Base-by-base conservation (phyloP, 2,797 vertebrate genomes). In the Coilia nasus region DNA sequence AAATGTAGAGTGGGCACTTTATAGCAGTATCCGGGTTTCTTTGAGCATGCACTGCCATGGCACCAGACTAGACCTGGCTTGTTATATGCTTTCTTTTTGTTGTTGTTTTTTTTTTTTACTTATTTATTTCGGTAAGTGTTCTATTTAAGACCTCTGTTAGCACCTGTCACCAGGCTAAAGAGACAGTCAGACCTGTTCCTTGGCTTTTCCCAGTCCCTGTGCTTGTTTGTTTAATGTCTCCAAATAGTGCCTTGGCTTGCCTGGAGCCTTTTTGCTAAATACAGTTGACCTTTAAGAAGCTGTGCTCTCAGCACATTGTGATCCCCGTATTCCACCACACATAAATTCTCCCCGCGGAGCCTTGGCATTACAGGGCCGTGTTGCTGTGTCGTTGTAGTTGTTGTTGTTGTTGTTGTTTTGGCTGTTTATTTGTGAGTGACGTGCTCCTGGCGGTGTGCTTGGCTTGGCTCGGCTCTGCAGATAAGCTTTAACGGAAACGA, bases 401-500 rank as follows among this genome's bases (percentile, higher is more conserved):
- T 25, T 14, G 17, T 21, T 83, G 4, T 41, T 75, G 12, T 31
- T 54, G 14, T 46, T 47, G 11, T 78, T 83, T 12, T 0, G 59
- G 83, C 21, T 11, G 2, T 87, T 87, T 86, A 6, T 81, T 14
- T 64, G 0, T 64, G 28, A 31, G 10, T 71, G 62, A 67, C 15
- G 23, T 2, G 11, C 62, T 15, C 23, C 50, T 54, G 6, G 50
- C 12, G 10, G 50, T 54, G 10, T 41, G 35, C 35, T 41, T 5
- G 35, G 35, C 35, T 41, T n/a, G 47, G 56, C 56, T 14, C 14
- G 28, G 25, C 14, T 41, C 35, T 89, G 92, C 92, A 99, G 98
- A 95, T 96, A 89, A 98, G 95, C 92, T 99, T 99, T 93, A 99
- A 98, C 86, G 96, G 97, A 62, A 96, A 93, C 0, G 96, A 97